Evolutionary conservation across 2,888 invertebrate genomes (phyloP).

Genomic region (Sthenelais limicola): DNA sequence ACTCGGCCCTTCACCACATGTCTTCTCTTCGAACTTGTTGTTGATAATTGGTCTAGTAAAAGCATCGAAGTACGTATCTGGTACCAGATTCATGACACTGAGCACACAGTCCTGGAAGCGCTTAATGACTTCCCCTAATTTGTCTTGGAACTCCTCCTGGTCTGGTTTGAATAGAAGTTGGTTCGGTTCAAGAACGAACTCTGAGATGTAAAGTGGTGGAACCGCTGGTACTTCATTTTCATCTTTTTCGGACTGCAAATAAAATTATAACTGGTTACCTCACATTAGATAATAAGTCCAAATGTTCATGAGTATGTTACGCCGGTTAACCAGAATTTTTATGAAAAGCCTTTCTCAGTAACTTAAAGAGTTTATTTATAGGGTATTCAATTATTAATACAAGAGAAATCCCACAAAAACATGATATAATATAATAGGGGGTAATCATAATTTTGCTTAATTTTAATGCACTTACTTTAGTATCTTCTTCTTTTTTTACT

Average conservation of each 20-base stretch:
- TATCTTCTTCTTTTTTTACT: conserved; percentile 20
- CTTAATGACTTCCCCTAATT: conserved; percentile 77
- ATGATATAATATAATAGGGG: too few relatives aligned
- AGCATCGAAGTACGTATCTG: conserved; percentile 80
- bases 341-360: too few relatives aligned
- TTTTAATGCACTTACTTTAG: conserved; percentile 16
- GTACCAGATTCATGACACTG: conserved; percentile 81
- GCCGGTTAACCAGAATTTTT: too few relatives aligned
- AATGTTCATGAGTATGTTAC: too few relatives aligned
- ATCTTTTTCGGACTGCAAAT: conserved; percentile 5
- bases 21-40: conserved; percentile 84
- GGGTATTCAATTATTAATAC: too few relatives aligned
- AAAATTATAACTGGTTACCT: too few relatives aligned
- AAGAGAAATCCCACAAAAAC: too few relatives aligned
- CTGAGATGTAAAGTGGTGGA: conserved; percentile 70
- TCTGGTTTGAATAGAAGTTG: conserved; percentile 76
- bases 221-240: conserved; percentile 63
- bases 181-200: conserved; percentile 69
- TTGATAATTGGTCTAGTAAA: conserved; percentile 89
- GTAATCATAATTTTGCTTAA: neutral
- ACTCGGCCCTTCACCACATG: conserved; percentile 83
- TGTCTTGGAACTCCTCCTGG: conserved; percentile 76
- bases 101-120: conserved; percentile 77
- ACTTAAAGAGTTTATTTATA: too few relatives aligned
- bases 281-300: too few relatives aligned